These are phyloP conservation scores for Chrysemys picta DNA, from an alignment of 2,113 vertebrate species.

Conservation along the genomic window DNA sequence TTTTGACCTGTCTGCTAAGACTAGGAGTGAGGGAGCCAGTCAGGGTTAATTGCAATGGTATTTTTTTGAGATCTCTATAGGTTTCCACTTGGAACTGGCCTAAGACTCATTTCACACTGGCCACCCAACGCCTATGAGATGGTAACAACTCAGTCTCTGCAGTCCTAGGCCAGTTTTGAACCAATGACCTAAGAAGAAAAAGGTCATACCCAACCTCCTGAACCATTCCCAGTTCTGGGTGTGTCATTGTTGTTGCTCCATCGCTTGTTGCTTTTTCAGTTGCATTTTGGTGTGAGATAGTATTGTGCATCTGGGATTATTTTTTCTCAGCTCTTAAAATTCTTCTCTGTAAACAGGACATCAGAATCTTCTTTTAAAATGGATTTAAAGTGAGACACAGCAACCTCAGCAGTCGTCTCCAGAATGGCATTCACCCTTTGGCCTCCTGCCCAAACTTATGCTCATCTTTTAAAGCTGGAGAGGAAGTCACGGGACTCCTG, in stretches of 20 bases:
- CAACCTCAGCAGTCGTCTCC: neutral
- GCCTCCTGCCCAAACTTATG: conserved; percentile 25
- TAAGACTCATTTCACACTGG: neutral
- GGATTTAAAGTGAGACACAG: neutral
- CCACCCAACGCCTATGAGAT: neutral
- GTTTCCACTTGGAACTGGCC: rapidly evolving
- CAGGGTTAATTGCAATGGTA: neutral
- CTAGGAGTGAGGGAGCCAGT: neutral
- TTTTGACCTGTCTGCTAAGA: neutral
- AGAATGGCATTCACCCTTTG: neutral
- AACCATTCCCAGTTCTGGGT: neutral
- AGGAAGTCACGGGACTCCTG: conserved; percentile 45
- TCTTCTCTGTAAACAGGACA: neutral
- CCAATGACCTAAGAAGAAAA: neutral
- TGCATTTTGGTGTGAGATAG: neutral
- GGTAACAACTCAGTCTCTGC: neutral
- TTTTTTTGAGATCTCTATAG: rapidly evolving
- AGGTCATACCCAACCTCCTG: rapidly evolving
- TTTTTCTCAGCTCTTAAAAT: neutral
- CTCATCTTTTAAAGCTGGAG: conserved; percentile 39
- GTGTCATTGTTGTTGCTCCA: neutral
- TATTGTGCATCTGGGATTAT: neutral
- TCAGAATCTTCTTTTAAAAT: neutral
- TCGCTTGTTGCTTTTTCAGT: neutral
- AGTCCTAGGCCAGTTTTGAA: rapidly evolving